Evolutionary conservation across 1,140 invertebrate genomes (phyloP).

Genomic region (Chironomus tepperi): DNA sequence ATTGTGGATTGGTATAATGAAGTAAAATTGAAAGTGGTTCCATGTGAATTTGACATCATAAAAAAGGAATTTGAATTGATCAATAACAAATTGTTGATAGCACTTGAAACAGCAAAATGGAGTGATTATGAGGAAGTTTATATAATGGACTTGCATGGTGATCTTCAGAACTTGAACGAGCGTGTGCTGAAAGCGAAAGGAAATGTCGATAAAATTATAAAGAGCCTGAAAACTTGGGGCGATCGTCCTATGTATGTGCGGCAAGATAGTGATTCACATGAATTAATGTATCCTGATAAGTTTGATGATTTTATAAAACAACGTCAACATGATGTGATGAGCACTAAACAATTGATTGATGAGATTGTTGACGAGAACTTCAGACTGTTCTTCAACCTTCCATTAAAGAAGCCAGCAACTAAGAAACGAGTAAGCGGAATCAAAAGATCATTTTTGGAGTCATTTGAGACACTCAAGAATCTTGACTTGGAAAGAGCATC

Average conservation of each 20-base stretch:
- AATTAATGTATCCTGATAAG: slow-evolving; percentile 47
- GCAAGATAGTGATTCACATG: slow-evolving; percentile 44
- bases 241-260: slow-evolving; percentile 49
- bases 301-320: slow-evolving; percentile 38
- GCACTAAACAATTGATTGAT: slow-evolving; percentile 46
- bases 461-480: slow-evolving; percentile 28
- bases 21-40: slow-evolving; percentile 45
- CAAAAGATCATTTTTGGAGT: not conserved
- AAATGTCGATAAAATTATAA: slow-evolving; percentile 38
- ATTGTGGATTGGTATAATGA: slow-evolving; percentile 52
- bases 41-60: slow-evolving; percentile 52
- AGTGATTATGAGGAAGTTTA: slow-evolving; percentile 20
- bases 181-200: slow-evolving; percentile 52
- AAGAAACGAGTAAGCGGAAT: slow-evolving; percentile 27
- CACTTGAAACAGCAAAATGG: not conserved
- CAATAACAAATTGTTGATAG: slow-evolving; percentile 40
- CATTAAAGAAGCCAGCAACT: slow-evolving; percentile 27
- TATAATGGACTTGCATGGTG: not conserved
- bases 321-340: slow-evolving; percentile 35
- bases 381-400: slow-evolving; percentile 45
- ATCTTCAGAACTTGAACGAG: slow-evolving; percentile 41
- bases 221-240: slow-evolving; percentile 48
- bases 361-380: slow-evolving; percentile 49
- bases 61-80: slow-evolving; percentile 46
- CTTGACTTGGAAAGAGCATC: slow-evolving; percentile 24